phyloP scores from a whole-genome alignment of 2,797 vertebrate genomes.

The Molossus molossus region DNA sequence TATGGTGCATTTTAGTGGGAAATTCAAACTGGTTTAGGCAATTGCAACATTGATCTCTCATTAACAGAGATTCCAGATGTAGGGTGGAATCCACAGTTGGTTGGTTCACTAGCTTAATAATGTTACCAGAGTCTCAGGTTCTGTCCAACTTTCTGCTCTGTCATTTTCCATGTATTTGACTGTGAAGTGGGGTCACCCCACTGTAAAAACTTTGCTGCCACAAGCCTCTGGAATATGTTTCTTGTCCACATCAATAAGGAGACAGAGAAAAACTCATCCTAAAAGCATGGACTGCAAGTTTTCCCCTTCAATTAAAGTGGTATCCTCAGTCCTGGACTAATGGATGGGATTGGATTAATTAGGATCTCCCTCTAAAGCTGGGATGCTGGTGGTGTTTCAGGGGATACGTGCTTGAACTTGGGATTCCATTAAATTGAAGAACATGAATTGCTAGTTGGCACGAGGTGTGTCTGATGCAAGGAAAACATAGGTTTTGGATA shows the following conservation, averaged over 20 bases:
- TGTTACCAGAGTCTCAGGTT: neutral
- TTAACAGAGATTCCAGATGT: slow-evolving; percentile 15
- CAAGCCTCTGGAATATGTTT: neutral
- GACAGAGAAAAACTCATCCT: neutral
- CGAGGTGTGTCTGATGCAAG: neutral
- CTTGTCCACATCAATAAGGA: neutral
- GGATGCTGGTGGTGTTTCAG: neutral
- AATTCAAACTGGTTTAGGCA: neutral
- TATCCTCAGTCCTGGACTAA: neutral
- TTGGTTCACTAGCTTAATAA: neutral
- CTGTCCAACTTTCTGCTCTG: slow-evolving; percentile 7
- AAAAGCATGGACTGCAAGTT: neutral
- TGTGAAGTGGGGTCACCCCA: neutral
- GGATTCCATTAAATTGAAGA: neutral
- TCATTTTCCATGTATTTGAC: neutral
- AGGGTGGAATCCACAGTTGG: neutral
- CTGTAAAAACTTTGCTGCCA: neutral
- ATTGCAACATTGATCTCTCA: slow-evolving; percentile 23
- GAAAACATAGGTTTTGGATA: neutral
- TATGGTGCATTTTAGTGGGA: slow-evolving; percentile 8
- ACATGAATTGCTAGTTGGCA: neutral
- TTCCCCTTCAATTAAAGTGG: neutral
- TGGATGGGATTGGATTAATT: neutral
- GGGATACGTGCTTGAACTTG: neutral
- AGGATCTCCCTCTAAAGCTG: neutral